phyloP scores from a whole-genome alignment of 2,113 vertebrate species.

The Chlamydotis undulata region DNA sequence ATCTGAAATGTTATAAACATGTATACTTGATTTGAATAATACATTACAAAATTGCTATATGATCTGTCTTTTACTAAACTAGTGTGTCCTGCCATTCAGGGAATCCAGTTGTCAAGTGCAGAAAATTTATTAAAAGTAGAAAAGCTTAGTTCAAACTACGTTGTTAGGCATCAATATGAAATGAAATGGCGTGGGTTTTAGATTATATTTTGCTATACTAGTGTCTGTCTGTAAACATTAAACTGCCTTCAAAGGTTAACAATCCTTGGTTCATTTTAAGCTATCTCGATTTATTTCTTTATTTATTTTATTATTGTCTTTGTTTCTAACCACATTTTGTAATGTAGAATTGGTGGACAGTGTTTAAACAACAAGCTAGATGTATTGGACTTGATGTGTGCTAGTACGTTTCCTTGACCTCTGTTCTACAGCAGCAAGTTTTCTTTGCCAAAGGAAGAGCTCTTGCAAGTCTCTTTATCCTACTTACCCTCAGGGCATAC shows the following conservation, averaged over 20 bases:
- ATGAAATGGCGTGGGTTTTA: neutral
- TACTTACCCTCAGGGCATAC: neutral
- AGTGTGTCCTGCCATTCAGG: neutral
- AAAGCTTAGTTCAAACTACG: neutral
- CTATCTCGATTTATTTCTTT: neutral
- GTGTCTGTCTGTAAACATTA: neutral
- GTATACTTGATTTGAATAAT: neutral
- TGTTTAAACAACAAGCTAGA: neutral
- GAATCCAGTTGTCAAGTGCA: neutral
- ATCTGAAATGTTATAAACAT: neutral
- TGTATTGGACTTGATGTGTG: neutral
- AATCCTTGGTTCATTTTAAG: neutral
- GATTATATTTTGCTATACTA: neutral
- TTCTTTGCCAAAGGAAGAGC: neutral
- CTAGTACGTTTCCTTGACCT: neutral
- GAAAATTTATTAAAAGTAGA: neutral
- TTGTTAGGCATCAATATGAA: neutral
- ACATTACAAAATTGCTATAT: neutral
- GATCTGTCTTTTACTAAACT: neutral
- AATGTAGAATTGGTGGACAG: neutral
- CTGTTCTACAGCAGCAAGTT: neutral
- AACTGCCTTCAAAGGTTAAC: neutral
- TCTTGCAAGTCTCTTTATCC: neutral
- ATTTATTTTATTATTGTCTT: neutral
- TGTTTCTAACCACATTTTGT: neutral